These are phyloP conservation scores for Stramonita haemastoma DNA, from an alignment of 2,888 invertebrate species.

Conservation along the genomic window DNA sequence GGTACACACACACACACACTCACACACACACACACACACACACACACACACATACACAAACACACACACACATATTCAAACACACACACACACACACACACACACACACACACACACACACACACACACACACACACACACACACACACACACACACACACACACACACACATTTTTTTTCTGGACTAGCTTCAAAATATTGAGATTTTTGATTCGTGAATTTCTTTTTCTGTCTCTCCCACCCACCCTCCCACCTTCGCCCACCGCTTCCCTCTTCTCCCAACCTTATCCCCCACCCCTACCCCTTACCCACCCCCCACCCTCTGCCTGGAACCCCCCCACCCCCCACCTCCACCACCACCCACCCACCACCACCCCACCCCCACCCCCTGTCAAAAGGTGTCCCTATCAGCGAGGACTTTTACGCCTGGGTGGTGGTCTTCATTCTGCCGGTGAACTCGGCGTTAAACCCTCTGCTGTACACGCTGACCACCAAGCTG, in stretches of 20 bases:
- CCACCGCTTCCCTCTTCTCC: not conserved
- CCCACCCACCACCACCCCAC: slow-evolving; percentile 25
- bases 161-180: too few species aligned
- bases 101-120: too few species aligned
- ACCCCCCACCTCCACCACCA: not conserved
- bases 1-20: too few species aligned
- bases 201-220: not conserved
- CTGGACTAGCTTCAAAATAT: too few species aligned
- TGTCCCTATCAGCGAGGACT: slow-evolving; percentile 48
- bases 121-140: too few species aligned
- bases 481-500: slow-evolving; percentile 56
- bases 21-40: too few species aligned
- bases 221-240: not conserved
- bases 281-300: not conserved
- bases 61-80: too few species aligned
- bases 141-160: too few species aligned
- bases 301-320: too few species aligned
- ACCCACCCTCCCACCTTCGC: not conserved
- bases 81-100: too few species aligned
- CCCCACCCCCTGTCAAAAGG: too few species aligned
- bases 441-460: slow-evolving; percentile 59
- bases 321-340: not conserved
- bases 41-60: too few species aligned
- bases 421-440: slow-evolving; percentile 59
- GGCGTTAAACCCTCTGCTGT: slow-evolving; percentile 57